Base-by-base conservation (phyloP, 2,888 invertebrate species). In the Caenorhabditis auriculariae region DNA sequence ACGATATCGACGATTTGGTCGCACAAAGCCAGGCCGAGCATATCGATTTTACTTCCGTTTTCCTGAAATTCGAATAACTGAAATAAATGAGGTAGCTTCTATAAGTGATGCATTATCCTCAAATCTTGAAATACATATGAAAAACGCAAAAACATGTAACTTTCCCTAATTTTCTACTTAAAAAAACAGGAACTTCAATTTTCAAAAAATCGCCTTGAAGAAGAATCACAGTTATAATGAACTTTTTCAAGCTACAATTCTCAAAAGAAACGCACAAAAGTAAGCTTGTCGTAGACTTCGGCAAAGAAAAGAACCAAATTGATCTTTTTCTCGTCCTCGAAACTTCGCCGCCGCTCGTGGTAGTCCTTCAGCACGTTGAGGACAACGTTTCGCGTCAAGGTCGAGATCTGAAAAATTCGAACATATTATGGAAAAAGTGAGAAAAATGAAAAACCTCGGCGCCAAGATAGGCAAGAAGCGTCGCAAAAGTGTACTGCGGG, bases 401-500 rank as follows among this genome's bases (percentile, higher is more conserved):
- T 54, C 23, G 46, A 52, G 23, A 60, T 9, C 48, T 60, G 21
- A 6, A 58, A 58, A 32, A n/a, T 23, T 27, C 35, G 3, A 23
- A 45, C 9, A 23, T 4, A 3, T n/a, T 41, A 43, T 17, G 27
- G 26, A 23, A 24, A 32, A 17, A 15, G 21, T 9, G 2, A 15
- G n/a, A 21, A 4, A 43, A 43, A 43, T 3, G 5, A 19, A 19
- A 42, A 21, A 61, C 53, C 42, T 57, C 63, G 23, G n/a, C 12
- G 23, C 54, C 44, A 15, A 67, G 28, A 19, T 35, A 48, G 19
- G 54, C 50, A 15, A 68, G 23, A 4, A 67, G 44, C 21, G 48
- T 56, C 0, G 57, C 56, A 35, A 64, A 61, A 1, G 54, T 64
- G 41, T 64, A 50, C 39, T 68, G 67, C 5, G 67, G 67, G 46